These are phyloP conservation scores for Diarsia rubi DNA, from an alignment of 2,888 invertebrate species.

Conservation along the genomic window DNA sequence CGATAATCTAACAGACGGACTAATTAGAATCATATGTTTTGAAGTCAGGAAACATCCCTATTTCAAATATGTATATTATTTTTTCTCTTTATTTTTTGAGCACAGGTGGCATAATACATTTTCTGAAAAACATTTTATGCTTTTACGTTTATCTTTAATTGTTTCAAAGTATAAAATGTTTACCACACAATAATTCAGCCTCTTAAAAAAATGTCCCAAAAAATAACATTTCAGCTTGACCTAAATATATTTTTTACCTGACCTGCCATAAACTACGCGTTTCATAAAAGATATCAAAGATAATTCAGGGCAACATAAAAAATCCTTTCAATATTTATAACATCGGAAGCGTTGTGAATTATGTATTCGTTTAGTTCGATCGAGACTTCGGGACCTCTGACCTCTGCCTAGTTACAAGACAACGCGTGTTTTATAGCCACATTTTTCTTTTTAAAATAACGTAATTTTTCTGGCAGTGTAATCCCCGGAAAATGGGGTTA, in stretches of 20 bases:
- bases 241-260: slow-evolving; percentile 40
- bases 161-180: not conserved
- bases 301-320: slow-evolving; percentile 62
- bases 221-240: slow-evolving; percentile 27
- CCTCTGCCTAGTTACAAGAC: slow-evolving; percentile 59
- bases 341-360: slow-evolving; percentile 71
- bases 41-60: no score
- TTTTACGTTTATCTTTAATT: not conserved
- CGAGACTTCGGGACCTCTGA: slow-evolving; percentile 59
- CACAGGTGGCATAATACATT: not conserved
- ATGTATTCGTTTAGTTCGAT: slow-evolving; percentile 71
- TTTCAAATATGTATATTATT: not conserved
- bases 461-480: slow-evolving; percentile 28
- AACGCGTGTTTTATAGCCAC: slow-evolving; percentile 61
- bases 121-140: not conserved
- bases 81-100: not conserved
- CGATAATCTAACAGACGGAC: no score
- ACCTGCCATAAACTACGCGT: slow-evolving; percentile 49
- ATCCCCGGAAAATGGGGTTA: slow-evolving; percentile 29
- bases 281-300: slow-evolving; percentile 60
- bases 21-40: no score
- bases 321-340: slow-evolving; percentile 73
- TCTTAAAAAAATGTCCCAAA: not conserved
- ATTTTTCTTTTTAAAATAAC: slow-evolving; percentile 56
- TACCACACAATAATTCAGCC: not conserved